Conservation (phyloP, 2,797 vertebrate species). For the Phalanger gymnotis region DNA sequence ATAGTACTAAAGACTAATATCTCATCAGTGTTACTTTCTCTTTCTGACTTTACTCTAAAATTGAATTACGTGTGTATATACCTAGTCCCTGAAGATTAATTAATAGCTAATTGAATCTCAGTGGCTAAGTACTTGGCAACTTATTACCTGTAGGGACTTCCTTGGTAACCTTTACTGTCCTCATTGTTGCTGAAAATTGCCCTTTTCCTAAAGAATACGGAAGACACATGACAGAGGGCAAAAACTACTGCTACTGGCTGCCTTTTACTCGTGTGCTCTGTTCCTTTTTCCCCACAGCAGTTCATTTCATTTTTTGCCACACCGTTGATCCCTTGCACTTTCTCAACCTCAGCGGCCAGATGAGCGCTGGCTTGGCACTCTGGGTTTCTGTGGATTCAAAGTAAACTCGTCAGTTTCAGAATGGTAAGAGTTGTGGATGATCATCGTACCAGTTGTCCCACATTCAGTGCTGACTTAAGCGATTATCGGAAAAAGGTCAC, state of each 20-base stretch:
- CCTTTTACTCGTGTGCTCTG: background rate
- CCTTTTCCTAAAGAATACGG: background rate
- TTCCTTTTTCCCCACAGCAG: background rate
- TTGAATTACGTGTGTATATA: background rate
- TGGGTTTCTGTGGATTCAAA: background rate
- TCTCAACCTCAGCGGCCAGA: background rate
- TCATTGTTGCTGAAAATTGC: background rate
- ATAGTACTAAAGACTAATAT: background rate
- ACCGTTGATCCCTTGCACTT: background rate
- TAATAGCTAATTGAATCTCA: fast-evolving
- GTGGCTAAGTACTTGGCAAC: background rate
- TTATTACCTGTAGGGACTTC: background rate
- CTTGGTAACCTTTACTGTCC: background rate
- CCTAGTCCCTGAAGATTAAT: background rate
- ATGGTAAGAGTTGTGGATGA: background rate
- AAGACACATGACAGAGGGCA: background rate
- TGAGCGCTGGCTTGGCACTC: background rate
- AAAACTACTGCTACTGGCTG: fast-evolving
- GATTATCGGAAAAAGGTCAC: background rate
- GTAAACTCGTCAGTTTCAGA: background rate
- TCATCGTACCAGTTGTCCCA: background rate
- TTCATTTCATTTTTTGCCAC: background rate
- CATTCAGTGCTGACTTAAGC: background rate
- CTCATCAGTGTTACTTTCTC: background rate
- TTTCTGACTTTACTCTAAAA: background rate